Base-by-base conservation (phyloP, 92 coral and sea anemone genomes). In the Zoanthus solanderi region DNA sequence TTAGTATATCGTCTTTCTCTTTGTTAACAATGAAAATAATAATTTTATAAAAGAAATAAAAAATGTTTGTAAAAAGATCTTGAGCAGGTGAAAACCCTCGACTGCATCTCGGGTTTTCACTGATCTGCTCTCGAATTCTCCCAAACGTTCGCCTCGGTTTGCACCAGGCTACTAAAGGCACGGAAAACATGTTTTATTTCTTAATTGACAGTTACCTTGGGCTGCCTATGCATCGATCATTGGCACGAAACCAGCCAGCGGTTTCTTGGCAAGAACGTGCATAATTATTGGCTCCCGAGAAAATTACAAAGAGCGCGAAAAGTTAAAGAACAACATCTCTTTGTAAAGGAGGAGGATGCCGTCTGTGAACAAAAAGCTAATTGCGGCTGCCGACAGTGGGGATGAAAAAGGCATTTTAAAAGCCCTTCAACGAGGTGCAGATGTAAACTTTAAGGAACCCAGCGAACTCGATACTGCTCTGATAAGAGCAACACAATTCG, bases 341-440 rank as follows among this genome's bases (percentile, higher is more conserved):
- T 17, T 5, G 69, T 16, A 14, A 23, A 63, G 8, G 58, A 78
- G 6, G 17, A 78, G 34, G 83, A 48, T 68, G 83, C 71, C 68
- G 2, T 71, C 71, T 32, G 72, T 10, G 71, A 58, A 58, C 83
- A 58, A 54, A 17, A 31, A 78, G 13, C 71, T 78, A 0, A 15
- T 78, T 29, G 71, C 50, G 47, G 83, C 83, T 32, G 45, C 83
- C 7, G 83, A 56, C 31, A 17, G 9, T 56, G 83, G 71, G 15
- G 69, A 78, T 32, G 50, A 54, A 32, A 78, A 57, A 17, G 83
- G 71, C 56, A 78, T 78, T 78, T 28, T 30, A 18, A 78, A 78
- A 28, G 83, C 83, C 45, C 83, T 78, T 54, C 68, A 78, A 56
- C 68, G 34, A 56, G 83, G 83, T 4, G 83, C 83, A 78, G 56